Evolutionary conservation across 2,113 vertebrate genomes (phyloP).

Genomic region (Syrmaticus mikado): DNA sequence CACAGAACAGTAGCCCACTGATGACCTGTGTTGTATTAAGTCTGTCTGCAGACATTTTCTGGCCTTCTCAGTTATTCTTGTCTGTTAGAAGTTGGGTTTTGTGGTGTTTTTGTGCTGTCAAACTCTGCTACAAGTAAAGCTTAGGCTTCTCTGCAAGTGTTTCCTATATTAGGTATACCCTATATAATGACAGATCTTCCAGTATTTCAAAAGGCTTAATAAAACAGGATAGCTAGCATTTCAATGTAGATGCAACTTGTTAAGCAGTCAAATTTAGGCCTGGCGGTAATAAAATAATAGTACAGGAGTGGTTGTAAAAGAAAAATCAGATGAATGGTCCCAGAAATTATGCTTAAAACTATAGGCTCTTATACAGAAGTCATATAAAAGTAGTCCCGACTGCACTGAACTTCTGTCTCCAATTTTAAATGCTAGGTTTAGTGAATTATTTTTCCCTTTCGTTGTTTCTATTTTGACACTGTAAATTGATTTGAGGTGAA

Average conservation of each 20-base stretch:
- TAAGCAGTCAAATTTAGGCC: not conserved
- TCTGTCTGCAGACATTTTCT: not conserved
- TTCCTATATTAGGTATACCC: not conserved
- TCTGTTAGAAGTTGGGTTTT: not conserved
- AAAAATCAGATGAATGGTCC: not conserved
- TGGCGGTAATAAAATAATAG: not conserved
- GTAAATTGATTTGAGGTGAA: not conserved
- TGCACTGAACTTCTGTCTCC: not conserved
- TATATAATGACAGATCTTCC: not conserved
- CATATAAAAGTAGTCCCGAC: not conserved
- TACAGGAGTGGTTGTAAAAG: not conserved
- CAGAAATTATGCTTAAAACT: fast-evolving
- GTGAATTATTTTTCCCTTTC: not conserved
- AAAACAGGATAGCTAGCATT: not conserved
- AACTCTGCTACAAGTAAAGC: not conserved
- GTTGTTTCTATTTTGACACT: not conserved
- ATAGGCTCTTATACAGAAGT: not conserved
- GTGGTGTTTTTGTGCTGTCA: not conserved
- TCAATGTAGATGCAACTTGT: not conserved
- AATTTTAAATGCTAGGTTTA: not conserved
- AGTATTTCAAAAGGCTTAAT: not conserved
- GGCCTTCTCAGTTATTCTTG: not conserved
- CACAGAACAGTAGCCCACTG: not conserved
- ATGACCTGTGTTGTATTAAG: no score
- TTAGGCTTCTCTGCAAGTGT: not conserved